Evolutionary conservation across 2,797 vertebrate genomes (phyloP).

Genomic region (Cephalopachus bancanus): DNA sequence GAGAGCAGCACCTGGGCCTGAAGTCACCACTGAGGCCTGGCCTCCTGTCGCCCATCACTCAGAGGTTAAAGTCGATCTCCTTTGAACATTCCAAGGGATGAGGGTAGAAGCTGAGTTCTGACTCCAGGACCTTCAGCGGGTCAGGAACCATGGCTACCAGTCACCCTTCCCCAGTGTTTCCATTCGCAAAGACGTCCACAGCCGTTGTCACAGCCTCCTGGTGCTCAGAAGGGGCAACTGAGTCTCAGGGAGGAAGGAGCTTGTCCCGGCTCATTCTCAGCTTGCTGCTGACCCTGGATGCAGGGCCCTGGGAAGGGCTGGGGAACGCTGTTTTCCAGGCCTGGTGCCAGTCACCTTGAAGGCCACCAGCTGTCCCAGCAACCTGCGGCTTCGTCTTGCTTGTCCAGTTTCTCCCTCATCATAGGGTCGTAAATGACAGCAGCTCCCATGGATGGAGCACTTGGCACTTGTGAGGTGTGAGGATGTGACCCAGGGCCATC

Average conservation of each 20-base stretch:
- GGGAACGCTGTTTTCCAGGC: not conserved
- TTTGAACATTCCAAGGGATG: not conserved
- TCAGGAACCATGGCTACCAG: rapidly evolving
- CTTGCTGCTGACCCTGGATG: not conserved
- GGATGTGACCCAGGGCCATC: not conserved
- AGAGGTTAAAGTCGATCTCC: not conserved
- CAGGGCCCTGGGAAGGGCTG: too few species aligned
- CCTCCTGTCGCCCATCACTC: not conserved
- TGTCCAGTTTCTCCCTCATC: not conserved
- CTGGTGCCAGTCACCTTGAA: not conserved
- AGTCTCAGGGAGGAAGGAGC: not conserved
- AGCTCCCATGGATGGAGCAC: not conserved
- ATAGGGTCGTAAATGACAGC: not conserved
- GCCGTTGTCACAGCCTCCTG: not conserved
- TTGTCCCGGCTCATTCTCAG: not conserved
- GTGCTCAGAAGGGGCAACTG: not conserved
- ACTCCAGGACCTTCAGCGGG: not conserved
- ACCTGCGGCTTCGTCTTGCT: not conserved
- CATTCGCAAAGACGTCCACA: not conserved
- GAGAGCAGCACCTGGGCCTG: not conserved
- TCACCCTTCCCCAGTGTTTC: rapidly evolving
- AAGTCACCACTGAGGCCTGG: not conserved
- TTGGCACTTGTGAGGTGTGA: not conserved
- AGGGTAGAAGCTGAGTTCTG: not conserved
- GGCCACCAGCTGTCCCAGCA: not conserved